Conservation (phyloP, 2,113 vertebrate genomes). For the Hepsetus odoe region DNA sequence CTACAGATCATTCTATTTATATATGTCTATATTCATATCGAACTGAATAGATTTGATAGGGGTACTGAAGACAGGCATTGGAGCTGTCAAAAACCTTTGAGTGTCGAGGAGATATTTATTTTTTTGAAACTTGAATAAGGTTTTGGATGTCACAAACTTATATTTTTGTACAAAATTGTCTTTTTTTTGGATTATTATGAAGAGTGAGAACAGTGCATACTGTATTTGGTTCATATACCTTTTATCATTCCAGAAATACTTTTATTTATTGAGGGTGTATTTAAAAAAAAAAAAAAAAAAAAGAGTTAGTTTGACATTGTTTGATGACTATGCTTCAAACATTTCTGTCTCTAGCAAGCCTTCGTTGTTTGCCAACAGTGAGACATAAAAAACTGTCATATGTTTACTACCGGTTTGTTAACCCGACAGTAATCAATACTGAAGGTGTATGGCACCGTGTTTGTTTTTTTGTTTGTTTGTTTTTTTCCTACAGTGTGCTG, state of each 20-base stretch:
- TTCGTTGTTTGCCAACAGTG: background rate
- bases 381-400: background rate
- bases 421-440: background rate
- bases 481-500: constrained; percentile 1
- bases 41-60: constrained; percentile 17
- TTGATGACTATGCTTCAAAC: constrained; percentile 25
- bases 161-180: constrained; percentile 65
- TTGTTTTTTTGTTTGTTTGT: too few species aligned
- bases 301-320: constrained; percentile 2
- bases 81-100: constrained; percentile 41
- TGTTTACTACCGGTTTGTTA: constrained; percentile 14
- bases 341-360: constrained; percentile 30
- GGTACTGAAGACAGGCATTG: constrained; percentile 19
- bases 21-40: constrained; percentile 43
- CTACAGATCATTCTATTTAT: constrained; percentile 29
- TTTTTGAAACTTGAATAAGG: constrained; percentile 65
- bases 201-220: constrained; percentile 37
- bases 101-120: constrained; percentile 64
- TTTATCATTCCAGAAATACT: constrained; percentile 39
- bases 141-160: constrained; percentile 61
- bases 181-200: constrained; percentile 13
- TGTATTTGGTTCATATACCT: constrained; percentile 29
- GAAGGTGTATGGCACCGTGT: background rate
- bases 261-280: constrained; percentile 57
- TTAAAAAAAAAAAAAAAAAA: background rate